Conservation (phyloP, 2,888 invertebrate genomes). For the Troides oblongomaculatus region DNA sequence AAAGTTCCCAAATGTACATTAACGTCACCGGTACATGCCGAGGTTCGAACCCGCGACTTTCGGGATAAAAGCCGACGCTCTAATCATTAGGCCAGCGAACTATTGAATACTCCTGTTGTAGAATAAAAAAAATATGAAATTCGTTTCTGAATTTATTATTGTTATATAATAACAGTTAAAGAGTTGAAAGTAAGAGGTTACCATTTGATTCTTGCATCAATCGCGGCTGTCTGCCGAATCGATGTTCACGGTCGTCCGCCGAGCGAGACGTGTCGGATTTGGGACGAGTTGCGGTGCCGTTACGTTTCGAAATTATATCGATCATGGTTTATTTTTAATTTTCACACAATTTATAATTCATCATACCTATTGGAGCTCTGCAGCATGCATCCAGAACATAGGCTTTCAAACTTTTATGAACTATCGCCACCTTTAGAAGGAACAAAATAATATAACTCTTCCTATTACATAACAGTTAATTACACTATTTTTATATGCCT, state of each 20-base stretch:
- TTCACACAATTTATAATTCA: not conserved
- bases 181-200: slow-evolving; percentile 47
- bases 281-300: slow-evolving; percentile 37
- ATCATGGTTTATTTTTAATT: slow-evolving; percentile 27
- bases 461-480: too few relatives aligned
- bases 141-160: not conserved
- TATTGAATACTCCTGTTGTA: too few relatives aligned
- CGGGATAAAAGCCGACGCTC: too few relatives aligned
- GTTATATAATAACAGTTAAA: not conserved
- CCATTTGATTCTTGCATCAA: slow-evolving; percentile 36
- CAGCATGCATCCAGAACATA: not conserved
- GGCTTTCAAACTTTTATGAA: not conserved
- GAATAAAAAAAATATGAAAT: too few relatives aligned
- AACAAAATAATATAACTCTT: too few relatives aligned
- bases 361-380: not conserved
- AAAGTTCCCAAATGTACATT: too few relatives aligned
- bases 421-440: too few relatives aligned
- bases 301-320: slow-evolving; percentile 39
- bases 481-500: too few relatives aligned
- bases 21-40: too few relatives aligned
- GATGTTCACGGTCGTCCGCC: slow-evolving; percentile 48
- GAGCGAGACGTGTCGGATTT: slow-evolving; percentile 41
- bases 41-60: too few relatives aligned
- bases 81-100: too few relatives aligned
- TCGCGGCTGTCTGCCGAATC: slow-evolving; percentile 49